phyloP scores from a whole-genome alignment of 1,140 invertebrate genomes.

The Trichoplusia ni region DNA sequence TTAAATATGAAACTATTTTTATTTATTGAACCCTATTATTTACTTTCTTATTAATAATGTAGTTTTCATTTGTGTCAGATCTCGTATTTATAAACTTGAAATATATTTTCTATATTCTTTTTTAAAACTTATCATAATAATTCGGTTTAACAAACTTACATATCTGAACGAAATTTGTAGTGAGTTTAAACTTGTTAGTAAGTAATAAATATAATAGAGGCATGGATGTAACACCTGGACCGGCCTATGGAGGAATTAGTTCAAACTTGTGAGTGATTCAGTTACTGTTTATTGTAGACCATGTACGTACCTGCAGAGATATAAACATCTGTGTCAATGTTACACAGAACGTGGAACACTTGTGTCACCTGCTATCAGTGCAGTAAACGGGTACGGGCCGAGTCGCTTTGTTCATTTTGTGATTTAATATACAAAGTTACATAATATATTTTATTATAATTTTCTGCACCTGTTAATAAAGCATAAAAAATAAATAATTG shows the following conservation, averaged over 20 bases:
- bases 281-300: conserved; percentile 4
- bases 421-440: conserved; percentile 33
- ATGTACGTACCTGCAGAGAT: background rate
- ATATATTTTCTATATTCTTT: conserved; percentile 30
- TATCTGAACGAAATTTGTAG: conserved; percentile 40
- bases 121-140: conserved; percentile 46
- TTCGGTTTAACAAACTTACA: conserved; percentile 41
- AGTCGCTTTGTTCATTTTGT: conserved; percentile 16
- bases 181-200: background rate
- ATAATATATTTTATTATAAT: conserved; percentile 46
- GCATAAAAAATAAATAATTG: conserved; percentile 42
- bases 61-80: conserved; percentile 38
- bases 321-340: background rate
- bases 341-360: background rate
- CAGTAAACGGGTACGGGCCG: background rate
- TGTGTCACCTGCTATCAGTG: background rate
- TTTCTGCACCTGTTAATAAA: conserved; percentile 58
- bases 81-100: conserved; percentile 43
- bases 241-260: conserved; percentile 7
- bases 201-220: background rate
- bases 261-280: background rate
- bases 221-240: background rate
- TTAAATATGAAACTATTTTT: conserved; percentile 16
- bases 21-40: conserved; percentile 29
- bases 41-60: conserved; percentile 8